phyloP scores from a whole-genome alignment of 1,140 invertebrate species.

The Danaus melanippus region DNA sequence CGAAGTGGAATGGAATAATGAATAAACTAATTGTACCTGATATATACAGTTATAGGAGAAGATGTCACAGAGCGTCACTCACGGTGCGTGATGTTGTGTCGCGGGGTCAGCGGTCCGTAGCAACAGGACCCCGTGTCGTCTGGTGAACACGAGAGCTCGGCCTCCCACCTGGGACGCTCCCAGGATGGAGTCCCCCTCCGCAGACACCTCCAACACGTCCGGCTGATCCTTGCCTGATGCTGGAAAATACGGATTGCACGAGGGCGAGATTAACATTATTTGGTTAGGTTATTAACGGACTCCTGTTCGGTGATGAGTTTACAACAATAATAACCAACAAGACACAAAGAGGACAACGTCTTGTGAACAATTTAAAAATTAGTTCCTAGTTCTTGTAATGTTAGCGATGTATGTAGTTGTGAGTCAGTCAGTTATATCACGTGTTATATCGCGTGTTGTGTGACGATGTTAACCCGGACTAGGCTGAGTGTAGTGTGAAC shows the following conservation, averaged over 20 bases:
- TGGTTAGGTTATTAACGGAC: no score
- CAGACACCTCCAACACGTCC: slow-evolving; percentile 47
- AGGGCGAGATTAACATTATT: slow-evolving; percentile 12
- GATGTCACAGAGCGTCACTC: slow-evolving; percentile 7
- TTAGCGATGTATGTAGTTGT: no score
- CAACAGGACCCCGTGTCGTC: slow-evolving; percentile 75
- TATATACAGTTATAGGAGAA: no score
- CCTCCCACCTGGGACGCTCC: slow-evolving; percentile 76
- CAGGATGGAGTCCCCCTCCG: slow-evolving; percentile 74
- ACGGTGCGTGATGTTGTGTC: slow-evolving; percentile 20
- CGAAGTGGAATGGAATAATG: slow-evolving; percentile 3
- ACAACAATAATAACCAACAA: no score
- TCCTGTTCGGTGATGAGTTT: no score
- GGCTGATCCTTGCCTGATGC: slow-evolving; percentile 39
- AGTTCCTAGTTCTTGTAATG: no score
- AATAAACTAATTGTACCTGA: background rate
- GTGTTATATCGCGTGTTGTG: no score
- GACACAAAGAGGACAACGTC: no score
- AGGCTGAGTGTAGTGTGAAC: slow-evolving; percentile 20
- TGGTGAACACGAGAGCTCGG: slow-evolving; percentile 75
- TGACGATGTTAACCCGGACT: no score
- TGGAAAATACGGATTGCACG: background rate
- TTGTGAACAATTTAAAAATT: no score
- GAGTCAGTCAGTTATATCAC: no score
- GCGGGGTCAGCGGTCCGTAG: slow-evolving; percentile 38